phyloP scores from a whole-genome alignment of 2,888 invertebrate genomes.

The Drosophila parthenogenetica region DNA sequence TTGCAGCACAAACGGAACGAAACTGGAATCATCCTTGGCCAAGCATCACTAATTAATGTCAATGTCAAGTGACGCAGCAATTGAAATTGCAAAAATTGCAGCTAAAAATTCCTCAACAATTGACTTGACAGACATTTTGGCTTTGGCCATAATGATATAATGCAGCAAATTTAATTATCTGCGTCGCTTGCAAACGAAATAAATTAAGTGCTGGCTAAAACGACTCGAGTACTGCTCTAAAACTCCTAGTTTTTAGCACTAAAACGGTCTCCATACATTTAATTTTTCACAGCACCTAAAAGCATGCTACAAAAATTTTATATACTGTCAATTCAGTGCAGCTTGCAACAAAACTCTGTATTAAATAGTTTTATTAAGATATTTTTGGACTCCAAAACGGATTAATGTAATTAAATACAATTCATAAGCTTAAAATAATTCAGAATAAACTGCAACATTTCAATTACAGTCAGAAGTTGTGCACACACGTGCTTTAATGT shows the following conservation, averaged over 20 bases:
- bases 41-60: constrained; percentile 62
- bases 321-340: too few relatives aligned
- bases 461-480: background rate
- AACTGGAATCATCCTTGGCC: constrained; percentile 39
- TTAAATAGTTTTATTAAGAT: background rate
- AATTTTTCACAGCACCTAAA: constrained; percentile 1
- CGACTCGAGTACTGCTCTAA: background rate
- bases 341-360: too few relatives aligned
- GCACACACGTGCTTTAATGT: background rate
- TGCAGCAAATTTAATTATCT: background rate
- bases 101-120: constrained; percentile 8
- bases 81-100: constrained; percentile 33
- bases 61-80: constrained; percentile 53
- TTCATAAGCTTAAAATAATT: background rate
- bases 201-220: too few relatives aligned
- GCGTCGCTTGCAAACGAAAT: background rate
- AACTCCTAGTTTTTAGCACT: background rate
- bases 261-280: too few relatives aligned
- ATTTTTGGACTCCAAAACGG: background rate
- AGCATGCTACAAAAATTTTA: constrained; percentile 6
- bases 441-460: background rate
- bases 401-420: constrained; percentile 6
- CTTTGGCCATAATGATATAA: background rate
- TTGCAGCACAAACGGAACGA: constrained; percentile 1
- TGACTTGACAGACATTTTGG: background rate